Base-by-base conservation (phyloP, 2,113 vertebrate species). In the Vulpes lagopus region DNA sequence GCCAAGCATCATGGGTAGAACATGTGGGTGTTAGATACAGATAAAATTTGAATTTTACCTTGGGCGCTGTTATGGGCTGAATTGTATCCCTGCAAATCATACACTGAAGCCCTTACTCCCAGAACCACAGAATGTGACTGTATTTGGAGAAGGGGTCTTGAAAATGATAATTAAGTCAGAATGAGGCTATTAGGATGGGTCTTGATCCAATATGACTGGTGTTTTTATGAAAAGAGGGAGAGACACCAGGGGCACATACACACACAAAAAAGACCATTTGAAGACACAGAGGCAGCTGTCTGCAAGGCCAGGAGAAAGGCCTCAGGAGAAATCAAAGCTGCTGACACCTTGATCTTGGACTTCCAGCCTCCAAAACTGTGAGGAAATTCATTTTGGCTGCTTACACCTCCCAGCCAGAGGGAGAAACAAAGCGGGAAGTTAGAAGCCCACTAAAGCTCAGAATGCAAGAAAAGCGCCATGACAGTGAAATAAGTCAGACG, bases 391-490 rank as follows among this genome's bases (percentile, higher is more conserved):
- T 35, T 62, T 15, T 15, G 16, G 1, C 1, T 1, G 11, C 35
- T 7, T 8, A n/a, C 55, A 7, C 10, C 5, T 8, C 62, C 8
- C 32, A 2, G 15, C 23, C 27, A 32, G 3, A 7, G 20, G 73
- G 23, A 43, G 71, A 49, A 8, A 76, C 43, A 17, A 32, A 84
- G 20, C 49, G 8, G 27, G 30, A 20, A 32, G 30, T 4, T 7
- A 0, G 64, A 25, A 65, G 0, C 4, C 69, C 19, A 11, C 2
- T 9, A 2, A 82, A 17, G 38, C 19, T n/a, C n/a, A 22, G 19
- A 32, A n/a, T 25, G 7, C 32, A 16, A 25, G 65, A 1, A 43
- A 43, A 43, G 43, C 43, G 4, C 14, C 19, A 3, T 15, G 19
- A 14, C 0, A 10, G 38, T 15, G 71, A 62, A 62, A 30, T 15